Conservation (phyloP, 2,888 invertebrate genomes). For the Autographa gamma region DNA sequence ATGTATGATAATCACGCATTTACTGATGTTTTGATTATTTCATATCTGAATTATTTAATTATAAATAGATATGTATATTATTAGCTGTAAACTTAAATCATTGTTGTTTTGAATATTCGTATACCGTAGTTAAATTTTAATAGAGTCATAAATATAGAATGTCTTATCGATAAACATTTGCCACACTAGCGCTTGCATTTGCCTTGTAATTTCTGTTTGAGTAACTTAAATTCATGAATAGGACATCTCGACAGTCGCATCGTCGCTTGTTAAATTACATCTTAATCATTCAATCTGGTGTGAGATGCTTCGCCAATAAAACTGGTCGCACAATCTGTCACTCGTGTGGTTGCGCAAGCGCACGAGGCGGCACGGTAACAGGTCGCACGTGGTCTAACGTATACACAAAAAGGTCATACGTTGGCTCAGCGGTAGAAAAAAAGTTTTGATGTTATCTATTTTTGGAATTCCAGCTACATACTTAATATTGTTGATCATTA, state of each 20-base stretch:
- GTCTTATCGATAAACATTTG: constrained; percentile 16
- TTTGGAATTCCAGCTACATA: background rate
- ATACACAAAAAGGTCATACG: constrained; percentile 13
- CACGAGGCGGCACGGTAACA: constrained; percentile 40
- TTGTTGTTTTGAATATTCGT: background rate
- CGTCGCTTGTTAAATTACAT: constrained; percentile 40
- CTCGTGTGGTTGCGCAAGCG: constrained; percentile 50
- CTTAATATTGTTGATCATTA: background rate
- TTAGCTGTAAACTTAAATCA: constrained; percentile 8
- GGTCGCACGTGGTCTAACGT: constrained; percentile 35
- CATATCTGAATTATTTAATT: constrained; percentile 19
- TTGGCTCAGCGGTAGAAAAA: constrained; percentile 2
- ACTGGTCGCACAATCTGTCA: constrained; percentile 43
- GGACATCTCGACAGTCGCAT: constrained; percentile 18
- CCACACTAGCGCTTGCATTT: constrained; percentile 12
- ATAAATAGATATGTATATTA: constrained; percentile 15
- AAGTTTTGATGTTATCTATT: constrained; percentile 1
- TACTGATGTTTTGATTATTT: constrained; percentile 7
- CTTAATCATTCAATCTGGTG: constrained; percentile 56
- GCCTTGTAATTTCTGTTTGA: constrained; percentile 10
- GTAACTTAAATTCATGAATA: constrained; percentile 26
- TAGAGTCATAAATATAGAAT: constrained; percentile 21
- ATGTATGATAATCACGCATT: constrained; percentile 22
- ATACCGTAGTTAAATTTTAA: constrained; percentile 12
- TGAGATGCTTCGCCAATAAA: constrained; percentile 46